Percentiles rank a stretch among this genome's conserved stretches.
phyloP scores from a whole-genome alignment of 2,797 vertebrate species.

The Buceros bicornis region DNA sequence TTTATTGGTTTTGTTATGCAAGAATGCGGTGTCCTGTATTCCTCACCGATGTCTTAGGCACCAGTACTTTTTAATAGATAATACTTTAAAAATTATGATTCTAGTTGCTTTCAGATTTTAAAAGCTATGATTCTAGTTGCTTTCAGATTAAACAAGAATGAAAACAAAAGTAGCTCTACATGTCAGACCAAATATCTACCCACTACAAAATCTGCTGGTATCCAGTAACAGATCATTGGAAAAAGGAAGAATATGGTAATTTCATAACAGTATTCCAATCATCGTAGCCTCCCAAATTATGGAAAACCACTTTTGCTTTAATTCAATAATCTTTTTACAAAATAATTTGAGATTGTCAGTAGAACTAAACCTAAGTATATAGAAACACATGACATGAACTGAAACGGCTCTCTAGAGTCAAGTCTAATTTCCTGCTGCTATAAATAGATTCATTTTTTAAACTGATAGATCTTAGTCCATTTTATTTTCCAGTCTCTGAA shows the following conservation, averaged over 20 bases:
- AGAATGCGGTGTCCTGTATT: background rate
- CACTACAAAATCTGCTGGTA: background rate
- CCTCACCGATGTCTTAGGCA: background rate
- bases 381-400: background rate
- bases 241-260: background rate
- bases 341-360: background rate
- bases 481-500: background rate
- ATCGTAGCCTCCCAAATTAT: background rate
- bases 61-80: background rate
- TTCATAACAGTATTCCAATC: background rate
- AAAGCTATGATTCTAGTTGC: accelerated
- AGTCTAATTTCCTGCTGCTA: background rate
- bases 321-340: background rate
- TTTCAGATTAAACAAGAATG: background rate
- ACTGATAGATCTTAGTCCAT: background rate
- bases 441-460: background rate
- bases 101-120: background rate
- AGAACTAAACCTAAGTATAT: background rate
- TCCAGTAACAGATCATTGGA: background rate
- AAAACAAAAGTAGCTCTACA: background rate
- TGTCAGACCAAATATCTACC: background rate
- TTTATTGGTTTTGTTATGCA: background rate
- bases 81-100: background rate
- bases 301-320: background rate
- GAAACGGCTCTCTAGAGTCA: background rate